Evolutionary conservation across 2,888 invertebrate species (phyloP).

Genomic region (Dicyrtoma fusca): DNA sequence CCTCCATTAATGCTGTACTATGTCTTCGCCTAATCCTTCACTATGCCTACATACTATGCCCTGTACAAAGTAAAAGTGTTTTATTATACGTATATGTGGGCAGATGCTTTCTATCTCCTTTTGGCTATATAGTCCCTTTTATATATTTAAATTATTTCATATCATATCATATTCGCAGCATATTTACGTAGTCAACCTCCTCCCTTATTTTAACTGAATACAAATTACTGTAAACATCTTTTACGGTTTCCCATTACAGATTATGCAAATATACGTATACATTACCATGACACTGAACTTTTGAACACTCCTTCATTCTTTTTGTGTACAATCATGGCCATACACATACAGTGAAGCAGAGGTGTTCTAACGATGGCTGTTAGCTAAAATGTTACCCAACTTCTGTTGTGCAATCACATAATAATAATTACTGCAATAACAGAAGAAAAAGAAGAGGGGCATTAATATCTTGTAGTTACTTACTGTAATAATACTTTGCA

Average conservation of each 20-base stretch:
- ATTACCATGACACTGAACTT: not conserved
- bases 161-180: conserved; percentile 28
- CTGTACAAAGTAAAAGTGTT: not conserved
- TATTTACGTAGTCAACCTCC: conserved; percentile 18
- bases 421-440: too few relatives aligned
- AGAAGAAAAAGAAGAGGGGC: too few relatives aligned
- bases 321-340: too few relatives aligned
- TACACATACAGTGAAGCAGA: too few relatives aligned
- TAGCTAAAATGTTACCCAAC: too few relatives aligned
- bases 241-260: not conserved
- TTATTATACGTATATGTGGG: not conserved
- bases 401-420: too few relatives aligned
- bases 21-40: conserved; percentile 37
- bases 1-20: conserved; percentile 43
- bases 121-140: too few relatives aligned
- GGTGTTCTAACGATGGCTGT: too few relatives aligned
- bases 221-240: conserved; percentile 28
- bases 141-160: not conserved
- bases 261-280: conserved; percentile 3
- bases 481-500: too few relatives aligned
- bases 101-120: not conserved
- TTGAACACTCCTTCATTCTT: too few relatives aligned
- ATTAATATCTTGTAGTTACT: too few relatives aligned
- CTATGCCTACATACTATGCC: conserved; percentile 2
- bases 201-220: conserved; percentile 24